Base-by-base conservation (phyloP, 2,888 invertebrate genomes). In the Endotricha flammealis region DNA sequence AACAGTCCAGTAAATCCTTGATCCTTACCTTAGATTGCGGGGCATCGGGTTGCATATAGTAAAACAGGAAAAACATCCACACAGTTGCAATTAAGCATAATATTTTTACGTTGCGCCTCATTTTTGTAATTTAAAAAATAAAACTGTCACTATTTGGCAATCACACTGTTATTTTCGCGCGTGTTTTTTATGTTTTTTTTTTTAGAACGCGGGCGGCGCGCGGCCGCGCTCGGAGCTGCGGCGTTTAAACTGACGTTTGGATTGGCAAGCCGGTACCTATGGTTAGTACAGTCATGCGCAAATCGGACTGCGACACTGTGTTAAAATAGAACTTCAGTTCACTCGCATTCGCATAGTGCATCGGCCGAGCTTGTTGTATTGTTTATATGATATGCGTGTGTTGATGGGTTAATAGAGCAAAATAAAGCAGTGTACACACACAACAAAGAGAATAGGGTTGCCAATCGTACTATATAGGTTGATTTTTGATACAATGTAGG, bases 101-200 rank as follows among this genome's bases (percentile, higher is more conserved):
- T 30, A 86, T 73, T 65, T 86, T 86, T 44, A 86, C 57, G 65
- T 86, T 86, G 32, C 85, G 78, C 42, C 85, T 64, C 86, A 86
- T 86, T 63, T 63, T 68, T 28, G 31, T 13, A 41, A 33, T 29
- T 30, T 38, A 14, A 11, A 7, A 14, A 24, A 37, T 32, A 24
- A 16, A 32, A n/a, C n/a, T 16, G 41, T 39, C 57, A 64, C 61
- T 52, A 44, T 35, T 50, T 43, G 32, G 42, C 42, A 5, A 9
- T 25, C 3, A n/a, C 17, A 11, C 22, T 29, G 39, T 37, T 8
- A 28, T 24, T 31, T 28, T 48, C 57, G 54, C 60, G 64, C 53
- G 57, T 50, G 47, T 54, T 52, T 46, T 60, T 64, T 58, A 57
- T 59, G 45, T 53, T 63, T 57, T 55, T 56, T 60, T 57, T 45